Base-by-base conservation (phyloP, 2,113 vertebrate genomes). In the Rhinoptilus africanus region DNA sequence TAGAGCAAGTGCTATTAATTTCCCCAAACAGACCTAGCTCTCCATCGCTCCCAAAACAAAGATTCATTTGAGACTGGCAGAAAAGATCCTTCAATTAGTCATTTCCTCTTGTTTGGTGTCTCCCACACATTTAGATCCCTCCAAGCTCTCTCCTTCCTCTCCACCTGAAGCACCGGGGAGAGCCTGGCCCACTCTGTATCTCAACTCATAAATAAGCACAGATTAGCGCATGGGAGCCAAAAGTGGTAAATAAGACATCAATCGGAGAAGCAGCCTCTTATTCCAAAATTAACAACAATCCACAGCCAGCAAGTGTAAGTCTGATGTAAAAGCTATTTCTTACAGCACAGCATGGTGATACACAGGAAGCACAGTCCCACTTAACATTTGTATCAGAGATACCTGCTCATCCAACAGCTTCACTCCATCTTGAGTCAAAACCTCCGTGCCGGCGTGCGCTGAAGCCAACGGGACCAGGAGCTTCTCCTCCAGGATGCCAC, bases 1-100 rank as follows among this genome's bases (percentile, higher is more conserved):
- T 50, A 77, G 50, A 92, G 57, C 74, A 45, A 96, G 39, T 20
- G 37, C 54, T 87, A 60, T 95, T 97, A 56, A 93, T 96, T 77
- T 48, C 53, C 66, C 66, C 64, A 51, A 92, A 37, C 56, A 62
- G 26, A 64, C 28, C 78, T 62, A 32, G 56, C n/a, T 34, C 69
- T 76, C 79, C 35, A 9, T 78, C 73, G 43, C 72, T 86, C n/a
- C 64, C 84, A 56, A 79, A n/a, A 74, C 72, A 80, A 60, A 85
- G 78, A 80, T 69, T 60, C 63, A 80, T 94, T 79, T 34, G 27
- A 93, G 66, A 54, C 53, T 59, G 24, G 66, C 83, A 26, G 66
- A 34, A 83, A 75, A 37, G 47, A 6, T 22, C 17, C 57, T 69
- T 56, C 72, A 85, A 62, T 32, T 8, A 62, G 60, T 60, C 85